Evolutionary conservation across 2,888 invertebrate species (phyloP), one percentile per base, ranked within the genome.

Genomic region (Thereva unica): DNA sequence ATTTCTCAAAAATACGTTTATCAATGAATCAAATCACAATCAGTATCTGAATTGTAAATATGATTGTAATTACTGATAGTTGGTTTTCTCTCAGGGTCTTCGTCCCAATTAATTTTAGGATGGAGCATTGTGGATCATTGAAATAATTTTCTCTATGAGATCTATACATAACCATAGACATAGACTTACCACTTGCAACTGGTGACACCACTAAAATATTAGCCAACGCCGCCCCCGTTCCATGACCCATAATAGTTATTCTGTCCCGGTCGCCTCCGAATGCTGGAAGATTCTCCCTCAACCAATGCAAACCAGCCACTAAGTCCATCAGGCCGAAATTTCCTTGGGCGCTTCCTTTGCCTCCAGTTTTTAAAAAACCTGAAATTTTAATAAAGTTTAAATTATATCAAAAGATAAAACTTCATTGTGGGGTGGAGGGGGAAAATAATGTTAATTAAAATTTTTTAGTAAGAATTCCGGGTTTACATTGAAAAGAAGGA

Each of bases 171-270:
- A 23, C 23, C 23, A 23, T 23, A 23, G 2, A 23, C 23, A 23
- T 45, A 9, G 5, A 72, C 78, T 80, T 83, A 95, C 96, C 95
- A 87, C 91, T 91, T 56, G 94, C 92, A 74, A 96, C 94, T 23
- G 97, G 97, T 44, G 98, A 97, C 42, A 97, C 92, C 73, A 96
- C 91, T 67, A 99, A 89, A 76, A 97, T 91, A 83, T 98, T 97
- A 73, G 97, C 96, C 59, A 97, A 86, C 1, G 97, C 95, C 7
- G 97, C 98, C 5, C 99, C 99, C 38, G 95, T 94, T 38, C 96
- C 95, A 79, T 98, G 97, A 3, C 98, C 97, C 85, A 98, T 89
- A 70, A 99, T 83, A 0, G 97, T 97, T 69, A 99, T 91, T 72
- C 91, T 87, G 78, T 92, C 89, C 4, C 95, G 91, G 83, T 98